Conservation (phyloP, 2,888 invertebrate species). For the Tachina grossa region DNA sequence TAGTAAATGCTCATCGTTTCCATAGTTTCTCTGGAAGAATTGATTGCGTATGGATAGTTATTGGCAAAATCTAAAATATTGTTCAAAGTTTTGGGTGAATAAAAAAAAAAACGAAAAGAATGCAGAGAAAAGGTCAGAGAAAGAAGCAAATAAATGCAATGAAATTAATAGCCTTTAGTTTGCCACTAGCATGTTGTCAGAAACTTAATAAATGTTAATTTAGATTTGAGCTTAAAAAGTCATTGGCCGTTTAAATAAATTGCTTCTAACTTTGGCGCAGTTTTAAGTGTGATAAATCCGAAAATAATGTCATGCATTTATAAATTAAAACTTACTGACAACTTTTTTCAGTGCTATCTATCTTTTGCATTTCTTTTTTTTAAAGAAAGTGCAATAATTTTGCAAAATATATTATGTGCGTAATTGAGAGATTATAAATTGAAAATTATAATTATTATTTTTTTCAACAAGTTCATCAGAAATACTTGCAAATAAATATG, state of each 20-base stretch:
- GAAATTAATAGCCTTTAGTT: constrained; percentile 39
- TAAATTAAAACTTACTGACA: constrained; percentile 36
- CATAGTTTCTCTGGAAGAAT: constrained; percentile 1
- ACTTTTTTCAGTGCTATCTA: neutral
- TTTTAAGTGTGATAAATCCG: constrained; percentile 37
- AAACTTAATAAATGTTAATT: constrained; percentile 47
- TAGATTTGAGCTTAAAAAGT: constrained; percentile 24
- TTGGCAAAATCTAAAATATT: constrained; percentile 18
- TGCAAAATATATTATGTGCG: neutral
- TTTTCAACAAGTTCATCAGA: no score
- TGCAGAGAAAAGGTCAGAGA: neutral
- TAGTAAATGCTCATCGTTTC: constrained; percentile 17
- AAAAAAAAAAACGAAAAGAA: neutral
- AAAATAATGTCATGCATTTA: constrained; percentile 34
- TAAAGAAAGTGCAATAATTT: neutral
- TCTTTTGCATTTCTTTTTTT: neutral
- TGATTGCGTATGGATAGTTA: constrained; percentile 39
- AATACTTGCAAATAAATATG: no score
- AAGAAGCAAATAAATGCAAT: neutral
- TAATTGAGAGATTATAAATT: no score
- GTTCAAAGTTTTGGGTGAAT: neutral
- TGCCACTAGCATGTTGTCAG: neutral
- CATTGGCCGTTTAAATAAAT: constrained; percentile 26
- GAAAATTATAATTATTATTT: no score
- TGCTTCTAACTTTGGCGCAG: constrained; percentile 24